These are phyloP conservation scores for Garra rufa DNA, from an alignment of 2,113 vertebrate species.

Conservation along the genomic window DNA sequence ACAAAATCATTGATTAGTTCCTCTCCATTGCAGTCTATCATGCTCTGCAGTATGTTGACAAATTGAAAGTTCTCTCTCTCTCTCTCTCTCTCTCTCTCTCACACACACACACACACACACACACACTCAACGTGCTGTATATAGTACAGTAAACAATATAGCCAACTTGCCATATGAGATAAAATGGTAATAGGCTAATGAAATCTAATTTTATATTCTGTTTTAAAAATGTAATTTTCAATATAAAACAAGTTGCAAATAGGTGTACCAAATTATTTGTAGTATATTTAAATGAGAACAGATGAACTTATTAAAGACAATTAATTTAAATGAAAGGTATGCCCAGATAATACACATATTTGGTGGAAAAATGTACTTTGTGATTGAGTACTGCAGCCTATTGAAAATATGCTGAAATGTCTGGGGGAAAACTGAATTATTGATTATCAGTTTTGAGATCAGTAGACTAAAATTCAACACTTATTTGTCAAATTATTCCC, in stretches of 20 bases:
- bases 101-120: neutral
- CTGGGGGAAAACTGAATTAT: neutral
- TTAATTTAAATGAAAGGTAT: neutral
- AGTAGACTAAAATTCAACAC: neutral
- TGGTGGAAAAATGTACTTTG: neutral
- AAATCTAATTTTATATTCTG: neutral
- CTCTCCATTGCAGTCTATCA: conserved; percentile 19
- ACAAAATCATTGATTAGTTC: conserved; percentile 25
- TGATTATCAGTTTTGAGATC: neutral
- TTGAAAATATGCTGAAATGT: neutral
- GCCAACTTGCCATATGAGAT: neutral
- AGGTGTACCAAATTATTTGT: neutral
- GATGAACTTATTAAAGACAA: neutral
- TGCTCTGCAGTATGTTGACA: conserved; percentile 16
- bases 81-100: neutral
- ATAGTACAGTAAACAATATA: neutral
- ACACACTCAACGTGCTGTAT: neutral
- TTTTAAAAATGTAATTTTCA: neutral
- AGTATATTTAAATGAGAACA: neutral
- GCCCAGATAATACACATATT: neutral
- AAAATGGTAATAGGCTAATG: neutral
- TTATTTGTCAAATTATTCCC: neutral
- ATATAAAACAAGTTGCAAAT: neutral
- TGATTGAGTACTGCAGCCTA: neutral
- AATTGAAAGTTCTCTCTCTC: neutral